A percentile compares a stretch with the other conserved stretches of the same genome.
Conservation (phyloP, 2,888 invertebrate genomes). For the Heliconius ethilla region DNA sequence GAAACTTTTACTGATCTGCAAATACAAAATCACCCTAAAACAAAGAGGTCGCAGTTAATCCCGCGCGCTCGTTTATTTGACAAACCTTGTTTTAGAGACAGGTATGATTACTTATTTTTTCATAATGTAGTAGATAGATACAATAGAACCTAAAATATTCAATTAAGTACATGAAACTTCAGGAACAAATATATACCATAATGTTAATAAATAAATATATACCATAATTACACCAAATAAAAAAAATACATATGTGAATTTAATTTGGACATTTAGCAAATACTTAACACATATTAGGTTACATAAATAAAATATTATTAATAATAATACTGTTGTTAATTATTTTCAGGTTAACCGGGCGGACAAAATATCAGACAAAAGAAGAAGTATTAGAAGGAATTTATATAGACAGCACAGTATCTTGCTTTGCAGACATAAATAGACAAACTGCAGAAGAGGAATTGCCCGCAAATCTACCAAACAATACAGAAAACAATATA, state of each 20-base stretch:
- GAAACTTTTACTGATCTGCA: constrained; percentile 88
- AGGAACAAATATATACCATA: background rate
- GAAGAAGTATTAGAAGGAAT: constrained; percentile 79
- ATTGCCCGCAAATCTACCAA: constrained; percentile 47
- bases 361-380: constrained; percentile 78
- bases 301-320: background rate
- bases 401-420: constrained; percentile 78
- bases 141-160: background rate
- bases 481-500: constrained; percentile 60
- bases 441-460: constrained; percentile 66
- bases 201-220: background rate
- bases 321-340: background rate
- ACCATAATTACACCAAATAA: background rate
- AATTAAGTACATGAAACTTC: background rate
- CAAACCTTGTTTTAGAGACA: constrained; percentile 87
- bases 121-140: background rate
- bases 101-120: constrained; percentile 70
- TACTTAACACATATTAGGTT: background rate
- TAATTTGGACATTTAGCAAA: background rate
- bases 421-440: constrained; percentile 78
- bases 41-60: constrained; percentile 88
- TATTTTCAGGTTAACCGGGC: constrained; percentile 70
- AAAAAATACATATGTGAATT: background rate
- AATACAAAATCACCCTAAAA: constrained; percentile 83
- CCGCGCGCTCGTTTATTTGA: constrained; percentile 90